Conservation (phyloP, 35 echinoderm and acorn worm genomes). For the Nesometra sesokonis region DNA sequence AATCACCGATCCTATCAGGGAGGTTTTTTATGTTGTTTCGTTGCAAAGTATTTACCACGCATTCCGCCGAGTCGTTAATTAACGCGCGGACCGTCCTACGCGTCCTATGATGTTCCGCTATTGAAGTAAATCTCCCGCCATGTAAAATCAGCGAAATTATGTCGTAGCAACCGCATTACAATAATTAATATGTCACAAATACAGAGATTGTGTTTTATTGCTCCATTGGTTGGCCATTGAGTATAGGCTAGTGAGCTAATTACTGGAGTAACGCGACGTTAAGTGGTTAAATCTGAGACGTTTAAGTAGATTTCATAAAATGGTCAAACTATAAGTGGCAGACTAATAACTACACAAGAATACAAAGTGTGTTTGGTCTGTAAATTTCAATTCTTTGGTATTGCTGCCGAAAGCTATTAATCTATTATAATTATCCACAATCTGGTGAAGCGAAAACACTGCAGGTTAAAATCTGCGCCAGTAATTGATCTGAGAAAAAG, state of each 20-base stretch:
- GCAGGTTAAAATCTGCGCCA: background rate
- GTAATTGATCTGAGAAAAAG: no score
- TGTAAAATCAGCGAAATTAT: background rate
- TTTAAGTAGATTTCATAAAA: background rate
- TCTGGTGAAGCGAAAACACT: background rate
- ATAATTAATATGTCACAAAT: background rate
- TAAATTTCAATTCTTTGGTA: background rate
- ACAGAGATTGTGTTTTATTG: background rate
- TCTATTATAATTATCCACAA: background rate
- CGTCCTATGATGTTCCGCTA: background rate
- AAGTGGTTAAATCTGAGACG: background rate
- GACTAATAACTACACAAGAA: background rate
- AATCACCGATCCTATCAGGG: no score
- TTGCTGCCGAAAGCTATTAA: background rate
- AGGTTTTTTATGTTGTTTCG: background rate
- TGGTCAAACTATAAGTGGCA: background rate
- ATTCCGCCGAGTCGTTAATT: background rate
- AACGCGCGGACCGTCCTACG: background rate
- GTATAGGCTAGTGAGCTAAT: background rate
- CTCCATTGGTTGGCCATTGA: background rate
- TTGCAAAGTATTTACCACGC: background rate
- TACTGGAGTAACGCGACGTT: background rate
- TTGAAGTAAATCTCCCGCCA: background rate
- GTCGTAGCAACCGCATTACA: background rate
- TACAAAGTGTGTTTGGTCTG: background rate